Base-by-base conservation (phyloP, 2,888 invertebrate species). In the Amphipyra tragopoginis region DNA sequence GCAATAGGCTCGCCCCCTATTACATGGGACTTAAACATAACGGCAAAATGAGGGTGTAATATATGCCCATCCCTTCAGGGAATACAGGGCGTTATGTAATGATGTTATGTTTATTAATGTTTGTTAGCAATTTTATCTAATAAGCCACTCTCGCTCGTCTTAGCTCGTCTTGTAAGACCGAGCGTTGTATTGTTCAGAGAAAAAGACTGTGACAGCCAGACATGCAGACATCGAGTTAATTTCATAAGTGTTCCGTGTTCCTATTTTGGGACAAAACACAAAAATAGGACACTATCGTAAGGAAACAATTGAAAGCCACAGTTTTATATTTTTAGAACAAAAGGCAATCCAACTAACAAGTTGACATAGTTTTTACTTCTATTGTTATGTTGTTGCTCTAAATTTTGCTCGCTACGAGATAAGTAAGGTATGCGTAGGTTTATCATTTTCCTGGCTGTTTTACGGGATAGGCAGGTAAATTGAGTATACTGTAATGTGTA, bases 261-360 rank as follows among this genome's bases (percentile, higher is more conserved):
- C 38, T 40, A 47, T 56, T 56, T 73, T 45, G 1, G 44, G 13
- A 6, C 33, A 53, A 15, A n/a, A 48, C 38, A 29, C n/a, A 39
- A 62, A 72, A 67, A 43, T 50, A 21, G 49, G 29, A 49, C 61
- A 56, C 42, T 52, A 36, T 55, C 49, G 5, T 26, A 38, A 47
- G 14, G 44, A 47, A 26, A 66, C 62, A 56, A 62, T 26, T 44
- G 56, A 14, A 50, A 56, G 50, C 49, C 13, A 15, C 45, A 33
- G 62, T 68, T 56, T 56, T 73, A 62, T 57, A 53, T 50, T 71
- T 71, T 50, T 62, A 44, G 53, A 62, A 70, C 70, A 71, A 71
- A 71, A 68, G 70, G 42, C 62, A 68, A 73, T 71, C 53, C 69
- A 47, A 62, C 62, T 73, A 68, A 53, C 70, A 73, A 55, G 70